A percentile compares a stretch with the other conserved stretches of the same genome.
phyloP scores from a whole-genome alignment of 2,113 vertebrate species.

The Melanotaenia duboulayi region DNA sequence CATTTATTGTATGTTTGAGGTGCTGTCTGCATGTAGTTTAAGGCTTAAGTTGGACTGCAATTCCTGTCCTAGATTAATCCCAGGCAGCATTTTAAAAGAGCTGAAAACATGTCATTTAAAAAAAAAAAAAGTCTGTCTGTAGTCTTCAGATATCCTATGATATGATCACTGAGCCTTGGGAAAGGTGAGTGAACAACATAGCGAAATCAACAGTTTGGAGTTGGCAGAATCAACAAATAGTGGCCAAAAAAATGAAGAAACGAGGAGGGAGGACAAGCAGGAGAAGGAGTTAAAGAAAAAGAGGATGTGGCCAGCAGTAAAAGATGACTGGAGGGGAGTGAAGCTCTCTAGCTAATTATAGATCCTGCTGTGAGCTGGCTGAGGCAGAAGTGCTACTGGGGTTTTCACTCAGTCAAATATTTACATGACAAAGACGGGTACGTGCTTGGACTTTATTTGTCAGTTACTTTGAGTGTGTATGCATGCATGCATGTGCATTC shows the following conservation, averaged over 20 bases:
- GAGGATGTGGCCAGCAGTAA: conserved; percentile 78
- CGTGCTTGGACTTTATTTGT: conserved; percentile 50
- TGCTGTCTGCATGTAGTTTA: neutral
- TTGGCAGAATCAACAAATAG: conserved; percentile 18
- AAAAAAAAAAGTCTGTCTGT: neutral
- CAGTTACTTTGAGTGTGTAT: neutral
- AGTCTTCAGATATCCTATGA: neutral
- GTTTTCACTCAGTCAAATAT: conserved; percentile 66
- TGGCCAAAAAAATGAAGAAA: conserved; percentile 6
- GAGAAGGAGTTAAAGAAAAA: conserved; percentile 73
- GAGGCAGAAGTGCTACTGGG: conserved; percentile 71
- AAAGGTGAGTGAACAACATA: conserved; percentile 19
- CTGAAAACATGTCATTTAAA: neutral
- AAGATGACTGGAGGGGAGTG: conserved; percentile 80
- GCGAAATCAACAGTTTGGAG: conserved; percentile 52
- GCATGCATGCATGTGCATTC: neutral
- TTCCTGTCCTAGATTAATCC: neutral
- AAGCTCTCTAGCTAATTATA: conserved; percentile 78
- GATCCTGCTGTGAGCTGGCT: conserved; percentile 72
- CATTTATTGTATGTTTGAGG: neutral
- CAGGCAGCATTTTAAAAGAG: neutral
- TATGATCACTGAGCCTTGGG: neutral
- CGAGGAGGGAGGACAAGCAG: conserved; percentile 49
- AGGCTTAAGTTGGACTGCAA: neutral
- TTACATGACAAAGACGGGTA: conserved; percentile 66